These are phyloP conservation scores for Ceryle rudis DNA, from an alignment of 2,797 vertebrate genomes.

Conservation along the genomic window DNA sequence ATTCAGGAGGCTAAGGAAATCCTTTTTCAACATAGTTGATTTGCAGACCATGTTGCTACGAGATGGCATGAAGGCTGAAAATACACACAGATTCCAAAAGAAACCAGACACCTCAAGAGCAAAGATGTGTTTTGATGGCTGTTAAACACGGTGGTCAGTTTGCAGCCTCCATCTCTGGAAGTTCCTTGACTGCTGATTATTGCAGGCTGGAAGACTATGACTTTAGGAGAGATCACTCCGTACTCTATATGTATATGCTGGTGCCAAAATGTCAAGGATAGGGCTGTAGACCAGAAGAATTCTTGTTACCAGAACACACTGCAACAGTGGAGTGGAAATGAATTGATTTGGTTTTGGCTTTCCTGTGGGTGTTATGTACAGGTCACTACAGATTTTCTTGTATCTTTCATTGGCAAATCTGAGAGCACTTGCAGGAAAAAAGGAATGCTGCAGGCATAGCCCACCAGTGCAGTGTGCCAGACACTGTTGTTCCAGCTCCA, in stretches of 20 bases:
- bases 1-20: conserved; percentile 2
- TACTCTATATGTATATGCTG: neutral
- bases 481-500: neutral
- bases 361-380: rapidly evolving
- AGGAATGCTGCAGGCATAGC: neutral
- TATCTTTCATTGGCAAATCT: neutral
- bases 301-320: rapidly evolving
- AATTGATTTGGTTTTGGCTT: neutral
- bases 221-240: neutral
- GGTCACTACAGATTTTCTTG: neutral
- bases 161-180: neutral
- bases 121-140: neutral
- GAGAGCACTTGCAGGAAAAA: neutral
- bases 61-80: conserved; percentile 54
- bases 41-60: conserved; percentile 36
- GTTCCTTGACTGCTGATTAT: neutral
- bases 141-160: neutral
- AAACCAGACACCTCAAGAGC: conserved; percentile 33
- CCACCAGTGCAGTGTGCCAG: neutral
- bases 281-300: neutral
- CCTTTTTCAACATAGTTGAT: conserved; percentile 40
- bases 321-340: neutral
- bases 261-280: neutral
- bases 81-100: conserved; percentile 40
- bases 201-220: neutral